Conservation (phyloP, 2,888 invertebrate species). For the Protodeltote pygarga region DNA sequence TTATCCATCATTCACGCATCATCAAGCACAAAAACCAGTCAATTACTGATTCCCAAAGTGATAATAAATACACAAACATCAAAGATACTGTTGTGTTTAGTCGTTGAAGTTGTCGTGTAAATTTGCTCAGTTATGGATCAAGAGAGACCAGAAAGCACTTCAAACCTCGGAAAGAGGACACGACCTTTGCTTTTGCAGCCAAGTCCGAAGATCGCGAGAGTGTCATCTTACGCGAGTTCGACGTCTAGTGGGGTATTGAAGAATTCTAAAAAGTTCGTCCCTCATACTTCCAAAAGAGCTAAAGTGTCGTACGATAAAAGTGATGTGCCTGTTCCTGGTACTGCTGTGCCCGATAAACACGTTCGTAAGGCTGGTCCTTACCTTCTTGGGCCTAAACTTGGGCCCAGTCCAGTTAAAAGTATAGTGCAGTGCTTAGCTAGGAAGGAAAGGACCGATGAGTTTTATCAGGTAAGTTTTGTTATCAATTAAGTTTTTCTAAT, state of each 20-base stretch:
- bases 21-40: constrained; percentile 10
- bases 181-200: constrained; percentile 80
- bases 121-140: constrained; percentile 71
- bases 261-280: constrained; percentile 65
- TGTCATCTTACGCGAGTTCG: constrained; percentile 69
- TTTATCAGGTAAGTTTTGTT: constrained; percentile 83
- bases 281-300: constrained; percentile 61
- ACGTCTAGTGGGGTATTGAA: constrained; percentile 69
- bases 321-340: constrained; percentile 82
- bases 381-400: constrained; percentile 89
- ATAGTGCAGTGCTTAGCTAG: constrained; percentile 92
- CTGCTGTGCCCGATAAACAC: constrained; percentile 82
- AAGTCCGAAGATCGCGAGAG: constrained; percentile 74
- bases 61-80: constrained; percentile 2
- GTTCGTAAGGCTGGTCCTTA: constrained; percentile 90
- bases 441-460: constrained; percentile 90
- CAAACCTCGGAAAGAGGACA: constrained; percentile 79
- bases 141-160: constrained; percentile 74
- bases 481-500: not conserved
- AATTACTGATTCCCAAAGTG: constrained; percentile 15
- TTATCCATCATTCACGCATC: constrained; percentile 6
- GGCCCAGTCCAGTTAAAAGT: constrained; percentile 91
- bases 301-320: constrained; percentile 68
- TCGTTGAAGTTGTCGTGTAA: constrained; percentile 13
- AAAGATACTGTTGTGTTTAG: constrained; percentile 7